Evolutionary conservation across 2,797 vertebrate species (phyloP).

Genomic region (Clarias platycephalus): DNA sequence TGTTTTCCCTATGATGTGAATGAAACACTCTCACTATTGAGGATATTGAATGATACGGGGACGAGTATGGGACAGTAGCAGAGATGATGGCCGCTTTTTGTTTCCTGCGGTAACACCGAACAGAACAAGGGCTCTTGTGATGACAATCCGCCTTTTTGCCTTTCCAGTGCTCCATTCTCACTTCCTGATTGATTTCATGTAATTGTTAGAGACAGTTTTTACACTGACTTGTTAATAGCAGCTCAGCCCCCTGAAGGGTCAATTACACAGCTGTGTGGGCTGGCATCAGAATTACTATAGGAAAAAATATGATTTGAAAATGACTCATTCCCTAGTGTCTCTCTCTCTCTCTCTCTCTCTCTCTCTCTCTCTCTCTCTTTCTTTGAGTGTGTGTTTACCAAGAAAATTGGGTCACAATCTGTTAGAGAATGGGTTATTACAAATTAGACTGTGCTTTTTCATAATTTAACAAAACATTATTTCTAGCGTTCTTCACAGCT

Average conservation of each 20-base stretch:
- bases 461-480: conserved; percentile 14
- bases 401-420: conserved; percentile 44
- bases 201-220: conserved; percentile 49
- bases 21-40: conserved; percentile 22
- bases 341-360: conserved; percentile 12
- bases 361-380: conserved; percentile 4
- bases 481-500: background rate
- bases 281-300: conserved; percentile 54
- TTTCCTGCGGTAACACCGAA: conserved; percentile 18
- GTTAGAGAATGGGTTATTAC: conserved; percentile 44
- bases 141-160: conserved; percentile 23
- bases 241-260: conserved; percentile 48
- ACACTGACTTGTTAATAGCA: conserved; percentile 46
- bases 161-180: conserved; percentile 36
- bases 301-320: conserved; percentile 54
- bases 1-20: background rate
- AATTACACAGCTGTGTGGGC: conserved; percentile 52
- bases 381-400: conserved; percentile 20
- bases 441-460: background rate
- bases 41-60: background rate
- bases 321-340: conserved; percentile 39
- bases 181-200: conserved; percentile 49
- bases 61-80: conserved; percentile 31
- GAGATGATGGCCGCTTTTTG: conserved; percentile 38
- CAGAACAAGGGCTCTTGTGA: conserved; percentile 20